Percentiles rank a stretch among this genome's conserved stretches.
Evolutionary conservation across 2,113 vertebrate species (phyloP).

Genomic region (Hassar affinis): DNA sequence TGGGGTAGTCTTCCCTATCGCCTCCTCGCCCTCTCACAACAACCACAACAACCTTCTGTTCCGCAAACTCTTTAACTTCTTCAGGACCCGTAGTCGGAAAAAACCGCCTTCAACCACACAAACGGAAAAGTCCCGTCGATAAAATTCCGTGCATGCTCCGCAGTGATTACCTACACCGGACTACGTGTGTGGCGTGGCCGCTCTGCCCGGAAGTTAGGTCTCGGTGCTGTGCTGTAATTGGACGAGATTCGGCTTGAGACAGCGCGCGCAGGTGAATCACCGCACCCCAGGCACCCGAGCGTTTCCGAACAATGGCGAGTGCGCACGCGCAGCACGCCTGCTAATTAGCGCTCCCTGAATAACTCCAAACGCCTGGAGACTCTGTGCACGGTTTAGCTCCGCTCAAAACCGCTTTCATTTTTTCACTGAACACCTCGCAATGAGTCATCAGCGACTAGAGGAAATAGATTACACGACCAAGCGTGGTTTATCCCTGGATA

Average conservation of each 20-base stretch:
- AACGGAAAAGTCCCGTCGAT: not conserved
- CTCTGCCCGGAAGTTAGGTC: slow-evolving; percentile 39
- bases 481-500: not conserved
- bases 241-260: not conserved
- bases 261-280: slow-evolving; percentile 34
- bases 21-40: too few species aligned
- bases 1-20: not conserved
- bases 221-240: slow-evolving; percentile 25
- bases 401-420: not conserved
- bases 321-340: not conserved
- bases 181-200: not conserved
- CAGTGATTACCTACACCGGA: not conserved
- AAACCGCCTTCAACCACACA: not conserved
- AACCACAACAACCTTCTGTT: not conserved
- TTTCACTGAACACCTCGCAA: not conserved
- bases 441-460: slow-evolving; percentile 1
- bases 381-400: not conserved
- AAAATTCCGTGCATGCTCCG: slow-evolving; percentile 2
- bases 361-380: slow-evolving; percentile 30
- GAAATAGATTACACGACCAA: not conserved
- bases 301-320: not conserved
- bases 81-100: not conserved
- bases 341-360: slow-evolving; percentile 35
- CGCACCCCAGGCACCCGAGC: slow-evolving; percentile 4
- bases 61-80: slow-evolving; percentile 2